Base-by-base conservation (phyloP, 2,113 vertebrate genomes). In the Etheostoma spectabile region DNA sequence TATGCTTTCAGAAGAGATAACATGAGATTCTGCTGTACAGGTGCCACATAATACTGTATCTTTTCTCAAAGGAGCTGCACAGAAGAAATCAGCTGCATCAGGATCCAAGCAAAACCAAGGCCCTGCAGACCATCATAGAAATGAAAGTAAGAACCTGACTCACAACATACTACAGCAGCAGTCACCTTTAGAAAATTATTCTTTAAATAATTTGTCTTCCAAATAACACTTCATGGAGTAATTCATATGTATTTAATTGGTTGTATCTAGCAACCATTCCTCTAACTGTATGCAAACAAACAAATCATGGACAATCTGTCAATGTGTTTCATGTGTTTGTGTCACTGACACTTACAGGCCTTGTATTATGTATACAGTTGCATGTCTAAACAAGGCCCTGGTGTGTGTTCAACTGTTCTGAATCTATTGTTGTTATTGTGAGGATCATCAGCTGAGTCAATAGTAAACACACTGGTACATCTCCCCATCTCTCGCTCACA, bases 91-190 rank as follows among this genome's bases (percentile, higher is more conserved):
- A 99, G 90, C 95, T 97, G 87, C 98, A 99, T 88, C 97, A 96
- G 33, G 98, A 99, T 89, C 97, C 97, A 55, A 96, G 97, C 56
- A 99, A 99, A 95, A 99, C 97, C 12, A 99, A 99, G 94, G 97
- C 98, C 84, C 96, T 99, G 88, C 98, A 99, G 85, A 99, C 98
- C 21, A 99, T 99, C 89, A 99, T 99, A 2, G 98, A 99, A 89
- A 99, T 99, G 98, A 99, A 99, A 97, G 95, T 96, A 91, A 93
- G 91, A 70, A 15, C 35, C 19, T 21, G 21, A 55, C n/a, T 83
- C 24, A 42, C 38, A 42, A 24, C 24, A 56, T 53, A 48, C 12
- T 33, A 52, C 71, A 70, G 51, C 52, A 61, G 24, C 45, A 66
- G 14, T 22, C 57, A 7, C 18, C 14, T 46, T 5, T 4, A 19